Evolutionary conservation across 2,113 vertebrate genomes (phyloP).

Genomic region (Promerops cafer): DNA sequence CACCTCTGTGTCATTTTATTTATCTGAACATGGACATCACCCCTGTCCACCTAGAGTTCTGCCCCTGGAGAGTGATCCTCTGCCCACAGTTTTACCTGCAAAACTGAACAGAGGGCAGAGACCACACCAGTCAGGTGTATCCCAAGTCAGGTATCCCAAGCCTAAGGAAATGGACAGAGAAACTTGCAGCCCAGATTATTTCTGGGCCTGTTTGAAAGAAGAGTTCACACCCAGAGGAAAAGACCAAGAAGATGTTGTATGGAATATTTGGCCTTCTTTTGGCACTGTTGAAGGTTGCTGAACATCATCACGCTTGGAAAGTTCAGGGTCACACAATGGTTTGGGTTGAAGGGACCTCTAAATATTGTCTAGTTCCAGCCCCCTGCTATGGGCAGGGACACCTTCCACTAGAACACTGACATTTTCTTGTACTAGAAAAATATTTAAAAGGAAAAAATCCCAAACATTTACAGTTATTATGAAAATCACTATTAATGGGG

Average conservation of each 20-base stretch:
- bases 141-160: background rate
- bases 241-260: background rate
- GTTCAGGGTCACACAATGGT: background rate
- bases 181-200: background rate
- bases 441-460: background rate
- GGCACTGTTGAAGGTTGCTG: background rate
- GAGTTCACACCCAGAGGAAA: background rate
- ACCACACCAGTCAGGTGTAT: background rate
- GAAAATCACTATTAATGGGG: background rate
- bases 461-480: background rate
- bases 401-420: background rate
- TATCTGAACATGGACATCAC: background rate
- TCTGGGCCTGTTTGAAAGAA: background rate
- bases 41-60: background rate
- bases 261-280: background rate
- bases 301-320: accelerated
- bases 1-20: background rate
- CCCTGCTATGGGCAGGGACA: background rate
- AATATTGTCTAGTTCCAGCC: background rate
- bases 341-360: background rate
- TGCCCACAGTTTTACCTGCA: background rate
- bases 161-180: background rate
- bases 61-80: background rate
- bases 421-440: background rate
- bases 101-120: background rate